Conservation (phyloP, 2,113 vertebrate genomes). For the Nesogale talazaci region DNA sequence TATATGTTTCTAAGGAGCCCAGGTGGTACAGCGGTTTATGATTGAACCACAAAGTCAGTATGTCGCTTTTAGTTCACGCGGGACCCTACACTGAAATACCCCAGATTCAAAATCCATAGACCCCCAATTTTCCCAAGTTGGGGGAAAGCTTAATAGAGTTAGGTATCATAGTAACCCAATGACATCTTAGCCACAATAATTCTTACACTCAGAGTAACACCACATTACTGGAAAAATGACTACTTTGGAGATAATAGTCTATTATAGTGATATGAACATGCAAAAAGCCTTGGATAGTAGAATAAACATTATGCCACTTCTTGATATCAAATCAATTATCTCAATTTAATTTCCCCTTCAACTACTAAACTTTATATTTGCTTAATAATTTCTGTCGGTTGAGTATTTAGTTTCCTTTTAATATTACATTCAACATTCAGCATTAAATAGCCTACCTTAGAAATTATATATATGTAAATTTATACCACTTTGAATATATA, state of each 20-base stretch:
- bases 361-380: not conserved
- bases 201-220: not conserved
- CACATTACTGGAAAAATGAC: not conserved
- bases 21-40: too few species aligned
- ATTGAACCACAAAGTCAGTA: too few species aligned
- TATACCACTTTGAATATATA: conserved; percentile 6
- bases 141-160: not conserved
- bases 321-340: not conserved
- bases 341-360: not conserved
- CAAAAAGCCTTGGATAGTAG: not conserved
- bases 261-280: not conserved
- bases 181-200: not conserved
- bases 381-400: not conserved
- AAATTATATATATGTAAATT: not conserved
- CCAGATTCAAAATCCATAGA: not conserved
- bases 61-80: not conserved
- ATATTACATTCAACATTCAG: not conserved
- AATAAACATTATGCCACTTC: not conserved
- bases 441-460: not conserved
- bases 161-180: not conserved
- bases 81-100: not conserved
- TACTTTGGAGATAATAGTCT: not conserved
- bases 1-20: too few species aligned
- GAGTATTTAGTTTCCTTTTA: not conserved
- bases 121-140: not conserved